Percentiles rank a stretch among this genome's conserved stretches.
These are phyloP conservation scores for Plotosus lineatus DNA, from an alignment of 2,113 vertebrate species.

Conservation along the genomic window DNA sequence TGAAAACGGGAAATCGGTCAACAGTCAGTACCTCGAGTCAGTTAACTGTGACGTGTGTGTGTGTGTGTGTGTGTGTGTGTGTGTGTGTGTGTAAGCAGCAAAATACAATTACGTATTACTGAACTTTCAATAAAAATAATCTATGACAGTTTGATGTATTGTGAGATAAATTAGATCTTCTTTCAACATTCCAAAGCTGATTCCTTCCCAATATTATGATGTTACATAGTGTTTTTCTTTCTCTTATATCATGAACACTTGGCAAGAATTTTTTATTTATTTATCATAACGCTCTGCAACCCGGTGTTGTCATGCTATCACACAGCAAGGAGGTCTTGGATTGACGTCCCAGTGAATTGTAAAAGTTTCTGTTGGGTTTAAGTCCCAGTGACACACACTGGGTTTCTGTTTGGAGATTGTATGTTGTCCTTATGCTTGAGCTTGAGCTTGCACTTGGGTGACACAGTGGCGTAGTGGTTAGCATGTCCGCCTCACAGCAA, in stretches of 20 bases:
- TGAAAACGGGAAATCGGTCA: neutral
- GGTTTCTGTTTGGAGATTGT: too few relatives aligned
- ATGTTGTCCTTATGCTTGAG: too few relatives aligned
- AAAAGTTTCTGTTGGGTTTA: too few relatives aligned
- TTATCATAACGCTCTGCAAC: neutral
- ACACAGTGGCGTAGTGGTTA: too few relatives aligned
- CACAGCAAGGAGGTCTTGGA: too few relatives aligned
- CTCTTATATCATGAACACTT: neutral
- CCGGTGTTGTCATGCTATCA: too few relatives aligned
- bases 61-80: neutral
- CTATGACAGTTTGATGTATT: neutral
- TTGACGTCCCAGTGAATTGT: too few relatives aligned
- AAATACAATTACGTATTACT: neutral
- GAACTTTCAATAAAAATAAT: neutral
- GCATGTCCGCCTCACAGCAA: too few relatives aligned
- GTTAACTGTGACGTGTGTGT: neutral
- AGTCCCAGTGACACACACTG: too few relatives aligned
- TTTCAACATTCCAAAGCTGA: neutral
- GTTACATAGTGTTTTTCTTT: neutral
- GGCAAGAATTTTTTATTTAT: neutral
- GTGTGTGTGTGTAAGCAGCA: neutral
- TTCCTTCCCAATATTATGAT: neutral
- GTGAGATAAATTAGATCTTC: neutral
- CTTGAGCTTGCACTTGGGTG: too few relatives aligned
- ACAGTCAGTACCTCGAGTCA: neutral